A percentile compares a stretch with the other conserved stretches of the same genome.
Conservation (phyloP, 2,113 vertebrate genomes). For the Neotragus pygmaeus region DNA sequence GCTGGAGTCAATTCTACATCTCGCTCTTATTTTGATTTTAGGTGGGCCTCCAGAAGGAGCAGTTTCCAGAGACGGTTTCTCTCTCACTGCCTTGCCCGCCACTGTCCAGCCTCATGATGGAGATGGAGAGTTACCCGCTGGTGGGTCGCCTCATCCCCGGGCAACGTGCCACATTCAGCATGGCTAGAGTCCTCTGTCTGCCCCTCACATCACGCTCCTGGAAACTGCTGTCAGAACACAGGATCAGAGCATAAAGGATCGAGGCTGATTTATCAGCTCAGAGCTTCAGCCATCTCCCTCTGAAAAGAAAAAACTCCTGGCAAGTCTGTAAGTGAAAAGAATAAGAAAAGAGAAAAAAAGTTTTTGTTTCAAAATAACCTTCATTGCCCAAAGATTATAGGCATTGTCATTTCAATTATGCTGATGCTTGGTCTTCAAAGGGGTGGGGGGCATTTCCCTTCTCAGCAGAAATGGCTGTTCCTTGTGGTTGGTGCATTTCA, state of each 20-base stretch:
- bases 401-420: conserved; percentile 75
- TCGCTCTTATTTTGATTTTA: not conserved
- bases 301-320: not conserved
- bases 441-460: conserved; percentile 65
- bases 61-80: not conserved
- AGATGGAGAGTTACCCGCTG: accelerated
- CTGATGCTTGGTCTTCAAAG: conserved; percentile 73
- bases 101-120: not conserved
- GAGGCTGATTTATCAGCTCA: not conserved
- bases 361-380: conserved; percentile 76
- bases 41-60: not conserved
- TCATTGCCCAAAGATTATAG: conserved; percentile 67
- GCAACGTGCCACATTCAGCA: accelerated
- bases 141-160: not conserved
- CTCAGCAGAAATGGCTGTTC: conserved; percentile 70
- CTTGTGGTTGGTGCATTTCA: conserved; percentile 70
- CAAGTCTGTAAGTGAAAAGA: conserved; percentile 31
- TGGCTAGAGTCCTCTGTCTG: accelerated
- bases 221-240: too few relatives aligned
- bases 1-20: not conserved
- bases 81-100: not conserved
- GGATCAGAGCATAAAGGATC: accelerated
- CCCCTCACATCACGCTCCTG: accelerated
- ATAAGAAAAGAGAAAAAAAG: not conserved
- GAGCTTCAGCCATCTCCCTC: not conserved